Evolutionary conservation across 2,888 invertebrate species (phyloP).

Genomic region (Rotaria socialis): DNA sequence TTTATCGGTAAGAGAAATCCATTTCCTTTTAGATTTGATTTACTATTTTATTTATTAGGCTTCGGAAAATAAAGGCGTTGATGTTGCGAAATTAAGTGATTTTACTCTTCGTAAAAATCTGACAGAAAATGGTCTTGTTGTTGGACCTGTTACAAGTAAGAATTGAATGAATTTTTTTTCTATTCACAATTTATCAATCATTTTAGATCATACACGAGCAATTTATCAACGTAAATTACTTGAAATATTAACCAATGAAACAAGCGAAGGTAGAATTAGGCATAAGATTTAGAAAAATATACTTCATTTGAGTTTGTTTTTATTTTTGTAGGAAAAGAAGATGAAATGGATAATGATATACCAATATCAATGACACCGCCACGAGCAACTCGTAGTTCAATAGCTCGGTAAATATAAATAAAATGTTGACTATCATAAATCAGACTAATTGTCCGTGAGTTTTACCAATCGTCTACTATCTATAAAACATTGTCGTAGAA

Average conservation of each 20-base stretch:
- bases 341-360: not conserved
- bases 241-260: constrained; percentile 7
- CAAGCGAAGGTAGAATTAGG: not conserved
- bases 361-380: constrained; percentile 1
- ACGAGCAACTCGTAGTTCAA: not conserved
- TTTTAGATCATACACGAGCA: not conserved
- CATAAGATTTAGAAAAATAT: not conserved
- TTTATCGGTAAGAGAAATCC: not conserved
- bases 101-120: not conserved
- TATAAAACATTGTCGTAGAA: too few relatives aligned
- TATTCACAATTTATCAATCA: not conserved
- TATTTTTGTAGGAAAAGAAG: not conserved
- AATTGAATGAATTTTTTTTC: not conserved
- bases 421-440: too few relatives aligned
- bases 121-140: not conserved
- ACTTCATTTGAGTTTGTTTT: too few relatives aligned
- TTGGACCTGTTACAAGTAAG: constrained; percentile 25
- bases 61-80: not conserved
- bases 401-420: not conserved
- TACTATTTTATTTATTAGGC: not conserved
- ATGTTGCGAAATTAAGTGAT: constrained; percentile 15
- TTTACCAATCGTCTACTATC: too few relatives aligned
- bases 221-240: constrained; percentile 32
- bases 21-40: too few relatives aligned
- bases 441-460: too few relatives aligned